Evolutionary conservation across 2,113 vertebrate genomes (phyloP), one percentile per base, ranked within the genome.

Genomic region (Lontra canadensis): DNA sequence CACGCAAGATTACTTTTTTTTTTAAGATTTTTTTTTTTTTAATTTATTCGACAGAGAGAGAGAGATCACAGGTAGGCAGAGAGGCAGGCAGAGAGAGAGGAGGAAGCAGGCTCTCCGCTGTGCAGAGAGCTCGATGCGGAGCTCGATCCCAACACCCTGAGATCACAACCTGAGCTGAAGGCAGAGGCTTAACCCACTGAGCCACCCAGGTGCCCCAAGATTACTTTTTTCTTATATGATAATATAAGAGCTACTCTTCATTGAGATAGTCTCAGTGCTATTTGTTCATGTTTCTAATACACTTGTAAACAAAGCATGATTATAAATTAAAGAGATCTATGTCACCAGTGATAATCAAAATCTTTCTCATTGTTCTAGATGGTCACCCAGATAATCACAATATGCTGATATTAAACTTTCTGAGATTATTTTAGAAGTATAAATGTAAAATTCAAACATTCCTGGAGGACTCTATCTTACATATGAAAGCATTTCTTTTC

Each of bases 361-460:
- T 89, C 39, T 49, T 97, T 93, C 36, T 88, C 7, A 88, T 57
- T 82, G 52, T 84, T 92, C n/a, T 17, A 73, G 18, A 57, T 87
- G 15, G 44, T 36, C 29, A 74, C 1, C 18, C 6, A 39, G 23
- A 42, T 74, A 79, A 87, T 67, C 13, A n/a, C 73, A 88, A 31
- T 20, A 81, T 63, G 8, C 17, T 71, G 71, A 39, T 42, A 31
- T 79, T 26, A 57, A 83, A 20, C 1, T 78, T 81, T 92, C 29
- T 10, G 20, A 78, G 36, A 71, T 95, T 55, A 90, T 88, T 88
- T 90, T 90, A 96, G 81, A 84, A 88, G 80, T 29, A 76, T 18
- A 82, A 90, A 39, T 84, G 55, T 34, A 88, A 95, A 94, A 87
- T 93, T 44, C 82, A 67, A 87, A 34, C 31, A 67, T 87, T 96